phyloP scores from a whole-genome alignment of 2,888 invertebrate genomes.

The Chelonus formosanus region DNA sequence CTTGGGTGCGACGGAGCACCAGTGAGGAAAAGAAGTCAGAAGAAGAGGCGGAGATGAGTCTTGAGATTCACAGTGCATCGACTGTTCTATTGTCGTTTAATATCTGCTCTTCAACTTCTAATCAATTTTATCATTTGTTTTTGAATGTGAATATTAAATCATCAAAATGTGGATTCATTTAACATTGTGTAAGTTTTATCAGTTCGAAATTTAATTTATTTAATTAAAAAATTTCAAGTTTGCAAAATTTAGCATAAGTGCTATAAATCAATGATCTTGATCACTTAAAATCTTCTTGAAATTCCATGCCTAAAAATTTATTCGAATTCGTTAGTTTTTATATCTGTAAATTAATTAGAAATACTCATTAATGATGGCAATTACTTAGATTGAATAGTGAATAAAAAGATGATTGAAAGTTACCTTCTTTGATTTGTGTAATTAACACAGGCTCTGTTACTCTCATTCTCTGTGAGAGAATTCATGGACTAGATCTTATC shows the following conservation, averaged over 20 bases:
- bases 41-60: slow-evolving; percentile 31
- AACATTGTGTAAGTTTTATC: slow-evolving; percentile 11
- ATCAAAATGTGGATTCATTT: slow-evolving; percentile 10
- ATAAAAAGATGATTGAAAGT: too few species aligned
- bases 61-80: slow-evolving; percentile 28
- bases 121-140: neutral
- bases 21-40: slow-evolving; percentile 28
- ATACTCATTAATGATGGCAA: too few species aligned
- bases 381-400: too few species aligned
- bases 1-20: slow-evolving; percentile 30
- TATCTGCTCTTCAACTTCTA: neutral
- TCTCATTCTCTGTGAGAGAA: neutral
- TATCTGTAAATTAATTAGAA: too few species aligned
- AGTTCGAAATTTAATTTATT: neutral
- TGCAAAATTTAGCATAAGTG: too few species aligned
- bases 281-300: too few species aligned
- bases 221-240: neutral
- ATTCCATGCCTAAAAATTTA: too few species aligned
- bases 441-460: neutral
- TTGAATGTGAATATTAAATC: neutral
- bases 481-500: slow-evolving; percentile 8
- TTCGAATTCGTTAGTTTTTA: too few species aligned
- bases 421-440: too few species aligned
- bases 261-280: neutral
- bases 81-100: slow-evolving; percentile 26